These are phyloP conservation scores for Helleia helle DNA, from an alignment of 2,888 invertebrate genomes.

Conservation along the genomic window DNA sequence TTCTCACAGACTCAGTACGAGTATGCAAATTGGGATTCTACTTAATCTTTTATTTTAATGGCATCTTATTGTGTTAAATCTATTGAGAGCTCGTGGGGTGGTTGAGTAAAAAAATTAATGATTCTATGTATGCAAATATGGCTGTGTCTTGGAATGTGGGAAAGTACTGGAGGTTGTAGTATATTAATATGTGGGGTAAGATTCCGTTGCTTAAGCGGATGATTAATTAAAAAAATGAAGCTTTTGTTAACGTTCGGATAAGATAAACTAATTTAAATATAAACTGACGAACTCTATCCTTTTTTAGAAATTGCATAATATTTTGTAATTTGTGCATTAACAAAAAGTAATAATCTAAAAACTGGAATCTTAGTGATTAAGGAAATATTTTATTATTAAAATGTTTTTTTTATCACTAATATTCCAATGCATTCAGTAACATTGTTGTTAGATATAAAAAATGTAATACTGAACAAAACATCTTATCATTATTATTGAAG, in stretches of 20 bases:
- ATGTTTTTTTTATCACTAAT: no score
- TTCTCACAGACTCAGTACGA: conserved; percentile 50
- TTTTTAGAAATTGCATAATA: no score
- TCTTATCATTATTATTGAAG: no score
- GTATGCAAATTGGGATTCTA: conserved; percentile 63
- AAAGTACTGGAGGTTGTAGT: conserved; percentile 25
- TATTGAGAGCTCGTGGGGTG: conserved; percentile 49
- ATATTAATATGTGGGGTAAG: conserved; percentile 15
- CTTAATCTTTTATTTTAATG: conserved; percentile 73
- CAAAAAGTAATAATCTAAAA: no score
- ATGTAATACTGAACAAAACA: no score
- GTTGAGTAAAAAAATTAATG: conserved; percentile 58
- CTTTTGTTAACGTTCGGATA: background rate
- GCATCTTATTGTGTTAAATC: conserved; percentile 64
- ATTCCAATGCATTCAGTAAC: no score
- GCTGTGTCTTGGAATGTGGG: conserved; percentile 45
- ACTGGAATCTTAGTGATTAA: no score
- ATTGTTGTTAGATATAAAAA: no score
- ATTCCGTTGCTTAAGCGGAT: conserved; percentile 14
- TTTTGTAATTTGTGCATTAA: no score
- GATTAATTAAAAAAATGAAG: conserved; percentile 8
- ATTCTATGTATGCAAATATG: conserved; percentile 60
- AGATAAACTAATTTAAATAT: background rate
- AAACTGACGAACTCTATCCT: background rate
- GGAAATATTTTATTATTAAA: no score